Evolutionary conservation across 2,888 invertebrate species (phyloP).

Genomic region (Drosophila histrio): DNA sequence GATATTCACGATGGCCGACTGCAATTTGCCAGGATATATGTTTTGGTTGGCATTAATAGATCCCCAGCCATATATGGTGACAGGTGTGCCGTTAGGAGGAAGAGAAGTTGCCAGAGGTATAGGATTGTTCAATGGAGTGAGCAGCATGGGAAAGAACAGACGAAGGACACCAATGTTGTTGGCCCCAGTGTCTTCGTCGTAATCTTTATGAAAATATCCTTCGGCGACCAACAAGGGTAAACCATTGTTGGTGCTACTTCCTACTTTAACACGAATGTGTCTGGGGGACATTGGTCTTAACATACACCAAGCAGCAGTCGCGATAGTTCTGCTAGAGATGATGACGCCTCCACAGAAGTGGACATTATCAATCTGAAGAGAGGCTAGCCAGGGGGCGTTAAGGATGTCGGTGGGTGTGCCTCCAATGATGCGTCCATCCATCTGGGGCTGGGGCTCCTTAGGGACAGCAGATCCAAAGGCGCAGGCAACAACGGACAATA

Average conservation of each 20-base stretch:
- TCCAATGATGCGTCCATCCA: slow-evolving; percentile 81
- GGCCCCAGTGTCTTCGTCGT: slow-evolving; percentile 84
- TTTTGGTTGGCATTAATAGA: slow-evolving; percentile 60
- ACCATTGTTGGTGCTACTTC: slow-evolving; percentile 85
- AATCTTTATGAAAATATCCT: slow-evolving; percentile 80
- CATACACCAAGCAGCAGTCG: slow-evolving; percentile 87
- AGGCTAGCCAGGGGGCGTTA: slow-evolving; percentile 74
- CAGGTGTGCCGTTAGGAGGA: slow-evolving; percentile 51
- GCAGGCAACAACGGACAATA: slow-evolving; percentile 61
- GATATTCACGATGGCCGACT: slow-evolving; percentile 83
- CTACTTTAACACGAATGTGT: slow-evolving; percentile 85
- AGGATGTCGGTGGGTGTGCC: slow-evolving; percentile 66
- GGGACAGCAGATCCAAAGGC: slow-evolving; percentile 64
- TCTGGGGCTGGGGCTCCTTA: slow-evolving; percentile 64
- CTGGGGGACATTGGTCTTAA: slow-evolving; percentile 63
- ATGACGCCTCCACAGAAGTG: slow-evolving; percentile 86
- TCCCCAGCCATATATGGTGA: slow-evolving; percentile 74
- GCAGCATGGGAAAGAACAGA: slow-evolving; percentile 84
- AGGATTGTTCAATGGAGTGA: slow-evolving; percentile 80
- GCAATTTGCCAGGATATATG: slow-evolving; percentile 83
- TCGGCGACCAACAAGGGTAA: slow-evolving; percentile 32
- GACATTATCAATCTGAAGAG: slow-evolving; percentile 77
- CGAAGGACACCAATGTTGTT: slow-evolving; percentile 86
- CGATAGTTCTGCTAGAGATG: slow-evolving; percentile 83
- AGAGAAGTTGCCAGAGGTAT: slow-evolving; percentile 81